Base-by-base conservation (phyloP, 1,140 invertebrate species). In the Lepidurus couesii region DNA sequence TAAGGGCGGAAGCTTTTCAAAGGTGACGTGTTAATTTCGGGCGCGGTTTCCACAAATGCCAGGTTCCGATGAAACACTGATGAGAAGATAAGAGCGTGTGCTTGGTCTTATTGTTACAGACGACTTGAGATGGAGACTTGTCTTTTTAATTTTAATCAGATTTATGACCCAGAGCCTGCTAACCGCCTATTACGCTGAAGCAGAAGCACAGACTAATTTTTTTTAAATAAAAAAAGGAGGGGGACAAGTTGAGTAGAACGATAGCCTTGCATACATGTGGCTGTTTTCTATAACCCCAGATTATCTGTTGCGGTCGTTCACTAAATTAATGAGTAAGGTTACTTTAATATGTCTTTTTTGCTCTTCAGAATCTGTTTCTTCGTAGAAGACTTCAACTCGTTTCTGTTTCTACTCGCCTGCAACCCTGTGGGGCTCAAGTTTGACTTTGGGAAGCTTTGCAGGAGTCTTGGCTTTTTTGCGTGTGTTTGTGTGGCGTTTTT, bases 11-110 rank as follows among this genome's bases (percentile, higher is more conserved):
- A 65, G 53, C 53, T 65, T 65, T 34, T 65, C 53, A 7, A 21
- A 65, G 53, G 53, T 65, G 53, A 65, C 53, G 53, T 65, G 53
- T 65, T 65, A 65, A 65, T 65, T 65, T 65, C 53, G 53, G 53
- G 53, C 53, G 53, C 16, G 53, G 21, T 65, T 65, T 65, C 53
- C 53, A 65, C 53, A 65, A 65, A 65, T 65, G 53, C 53, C 53
- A 65, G 53, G 53, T 65, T 65, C 21, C n/a, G 53, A 65, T 65
- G 53, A 65, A 65, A 65, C 53, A 21, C 53, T 65, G 53, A 65
- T 65, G 53, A 65, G 53, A 65, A 65, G 53, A 65, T 65, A 65
- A 65, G 53, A 9, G 0, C 53, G 53, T 65, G 3, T 13, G 53
- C n/a, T 21, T 21, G 53, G 16, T 21, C 53, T 21, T 65, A 65